Conservation (phyloP, 2,888 invertebrate genomes). For the Agrotis exclamationis region DNA sequence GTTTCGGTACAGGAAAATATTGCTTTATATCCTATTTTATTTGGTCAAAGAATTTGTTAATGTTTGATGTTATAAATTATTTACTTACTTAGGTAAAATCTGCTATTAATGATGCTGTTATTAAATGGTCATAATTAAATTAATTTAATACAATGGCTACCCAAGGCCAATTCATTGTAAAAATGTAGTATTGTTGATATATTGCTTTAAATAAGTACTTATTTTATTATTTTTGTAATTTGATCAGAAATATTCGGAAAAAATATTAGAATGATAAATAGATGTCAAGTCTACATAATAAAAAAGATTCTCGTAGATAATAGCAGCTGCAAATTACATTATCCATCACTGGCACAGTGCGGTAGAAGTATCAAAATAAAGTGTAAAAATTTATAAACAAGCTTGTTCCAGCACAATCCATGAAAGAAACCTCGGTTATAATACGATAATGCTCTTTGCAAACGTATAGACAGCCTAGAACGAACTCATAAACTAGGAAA, state of each 20-base stretch:
- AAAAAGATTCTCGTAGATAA: background rate
- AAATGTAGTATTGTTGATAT: background rate
- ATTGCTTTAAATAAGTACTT: background rate
- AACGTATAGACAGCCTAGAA: conserved; percentile 33
- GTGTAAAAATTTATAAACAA: conserved; percentile 51
- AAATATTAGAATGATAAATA: background rate
- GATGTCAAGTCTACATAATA: background rate
- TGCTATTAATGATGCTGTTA: background rate
- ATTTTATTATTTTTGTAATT: background rate
- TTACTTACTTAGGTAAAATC: background rate
- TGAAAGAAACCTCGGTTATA: conserved; percentile 40
- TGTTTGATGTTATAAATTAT: background rate
- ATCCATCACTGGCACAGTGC: conserved; percentile 1
- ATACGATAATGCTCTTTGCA: conserved; percentile 28
- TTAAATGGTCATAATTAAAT: background rate
- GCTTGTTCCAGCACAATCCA: conserved; percentile 35
- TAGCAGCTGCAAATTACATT: conserved; percentile 10
- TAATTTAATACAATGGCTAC: background rate
- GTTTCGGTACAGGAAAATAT: conserved; percentile 1
- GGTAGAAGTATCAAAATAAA: conserved; percentile 51
- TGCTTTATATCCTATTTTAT: background rate
- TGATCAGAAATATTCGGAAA: background rate
- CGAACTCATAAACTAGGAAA: conserved; percentile 56
- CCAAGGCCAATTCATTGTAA: background rate
- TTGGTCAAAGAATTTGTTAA: background rate